These are phyloP conservation scores for Melanostigma gelatinosum DNA, from an alignment of 2,113 vertebrate species.

Conservation along the genomic window DNA sequence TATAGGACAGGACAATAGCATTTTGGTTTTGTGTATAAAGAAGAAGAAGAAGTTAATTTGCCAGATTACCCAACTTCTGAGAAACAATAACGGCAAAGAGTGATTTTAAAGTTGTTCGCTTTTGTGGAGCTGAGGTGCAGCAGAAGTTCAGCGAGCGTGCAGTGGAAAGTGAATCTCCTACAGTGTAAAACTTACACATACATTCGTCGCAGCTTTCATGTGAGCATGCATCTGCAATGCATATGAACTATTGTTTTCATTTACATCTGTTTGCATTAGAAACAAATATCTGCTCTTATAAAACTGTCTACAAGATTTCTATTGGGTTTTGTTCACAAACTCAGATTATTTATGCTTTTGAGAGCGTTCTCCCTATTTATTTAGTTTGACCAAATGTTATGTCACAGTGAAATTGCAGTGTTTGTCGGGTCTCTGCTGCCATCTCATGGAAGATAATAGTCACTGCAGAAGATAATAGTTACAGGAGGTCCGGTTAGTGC, in stretches of 20 bases:
- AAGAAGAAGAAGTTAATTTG: conserved; percentile 3
- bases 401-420: neutral
- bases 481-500: neutral
- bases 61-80: neutral
- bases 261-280: neutral
- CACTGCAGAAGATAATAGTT: neutral
- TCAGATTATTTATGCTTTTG: neutral
- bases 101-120: neutral
- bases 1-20: neutral
- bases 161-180: neutral
- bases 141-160: neutral
- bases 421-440: conserved; percentile 40
- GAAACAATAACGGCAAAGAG: neutral
- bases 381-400: neutral
- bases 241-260: neutral
- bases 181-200: neutral
- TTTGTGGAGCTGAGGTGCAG: neutral
- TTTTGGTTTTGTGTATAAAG: neutral
- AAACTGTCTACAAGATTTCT: neutral
- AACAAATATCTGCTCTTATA: neutral
- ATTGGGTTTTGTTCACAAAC: too few relatives aligned
- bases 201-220: neutral
- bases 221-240: neutral
- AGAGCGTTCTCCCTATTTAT: neutral
- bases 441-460: conserved; percentile 17